A percentile compares a stretch with the other conserved stretches of the same genome.
phyloP scores from a whole-genome alignment of 2,888 invertebrate species.

The Drosophila crucigera region DNA sequence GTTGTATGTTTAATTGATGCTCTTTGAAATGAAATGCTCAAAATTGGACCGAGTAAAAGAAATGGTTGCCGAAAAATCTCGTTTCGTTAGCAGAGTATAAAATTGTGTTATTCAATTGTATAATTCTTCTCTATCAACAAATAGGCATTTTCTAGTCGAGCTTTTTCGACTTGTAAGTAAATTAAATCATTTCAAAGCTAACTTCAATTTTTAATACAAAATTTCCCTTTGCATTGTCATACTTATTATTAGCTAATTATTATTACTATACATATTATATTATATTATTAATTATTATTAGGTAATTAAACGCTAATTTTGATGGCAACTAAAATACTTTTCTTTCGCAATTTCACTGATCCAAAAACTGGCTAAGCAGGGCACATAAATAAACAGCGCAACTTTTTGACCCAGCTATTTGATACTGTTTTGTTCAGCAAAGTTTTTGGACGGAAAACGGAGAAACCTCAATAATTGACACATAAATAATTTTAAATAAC shows the following conservation, averaged over 20 bases:
- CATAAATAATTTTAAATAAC: slow-evolving; percentile 77
- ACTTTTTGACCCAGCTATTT: slow-evolving; percentile 45
- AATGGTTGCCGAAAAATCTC: background rate
- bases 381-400: no score
- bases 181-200: background rate
- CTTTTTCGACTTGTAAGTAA: background rate
- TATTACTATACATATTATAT: no score
- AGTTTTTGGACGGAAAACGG: slow-evolving; percentile 22
- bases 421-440: slow-evolving; percentile 26
- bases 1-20: no score
- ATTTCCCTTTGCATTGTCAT: background rate
- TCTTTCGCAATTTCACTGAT: background rate
- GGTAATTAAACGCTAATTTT: background rate
- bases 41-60: no score
- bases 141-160: background rate
- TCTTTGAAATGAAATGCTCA: no score
- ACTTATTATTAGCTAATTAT: no score
- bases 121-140: background rate
- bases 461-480: slow-evolving; percentile 67
- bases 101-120: background rate
- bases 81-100: background rate
- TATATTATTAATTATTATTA: no score
- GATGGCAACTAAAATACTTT: background rate
- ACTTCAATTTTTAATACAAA: background rate
- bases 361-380: slow-evolving; percentile 31